These are phyloP conservation scores for Varroa destructor DNA, from an alignment of 1,140 invertebrate genomes.

Conservation along the genomic window DNA sequence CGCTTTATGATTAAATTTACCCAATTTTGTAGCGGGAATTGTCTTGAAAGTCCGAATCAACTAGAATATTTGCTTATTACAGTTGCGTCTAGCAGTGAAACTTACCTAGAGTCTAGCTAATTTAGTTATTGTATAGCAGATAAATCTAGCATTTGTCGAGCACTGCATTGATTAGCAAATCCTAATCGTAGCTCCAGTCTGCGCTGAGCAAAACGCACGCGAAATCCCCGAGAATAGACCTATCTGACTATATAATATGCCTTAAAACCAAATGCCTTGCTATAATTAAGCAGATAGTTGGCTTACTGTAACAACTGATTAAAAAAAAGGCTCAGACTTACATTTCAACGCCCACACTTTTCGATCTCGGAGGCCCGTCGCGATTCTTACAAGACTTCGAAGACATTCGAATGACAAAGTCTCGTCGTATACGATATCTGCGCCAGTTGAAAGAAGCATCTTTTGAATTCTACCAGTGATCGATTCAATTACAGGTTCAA, in stretches of 20 bases:
- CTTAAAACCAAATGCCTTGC: background rate
- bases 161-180: background rate
- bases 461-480: background rate
- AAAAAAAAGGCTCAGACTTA: background rate
- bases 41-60: too few relatives aligned
- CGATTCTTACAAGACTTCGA: background rate
- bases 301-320: background rate
- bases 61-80: too few relatives aligned
- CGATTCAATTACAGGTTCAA: background rate
- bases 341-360: background rate
- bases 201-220: background rate
- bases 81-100: too few relatives aligned
- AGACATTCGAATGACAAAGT: background rate
- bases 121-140: too few relatives aligned
- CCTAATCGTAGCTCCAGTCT: background rate
- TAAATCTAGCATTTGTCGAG: background rate
- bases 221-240: background rate
- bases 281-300: background rate
- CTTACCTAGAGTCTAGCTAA: too few relatives aligned
- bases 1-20: too few relatives aligned
- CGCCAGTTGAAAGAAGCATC: background rate
- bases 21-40: too few relatives aligned
- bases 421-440: conserved; percentile 6
- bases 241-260: background rate
- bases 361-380: background rate